A percentile compares a stretch with the other conserved stretches of the same genome.
Evolutionary conservation across 1,140 invertebrate genomes (phyloP).

Genomic region (Agrilus planipennis): DNA sequence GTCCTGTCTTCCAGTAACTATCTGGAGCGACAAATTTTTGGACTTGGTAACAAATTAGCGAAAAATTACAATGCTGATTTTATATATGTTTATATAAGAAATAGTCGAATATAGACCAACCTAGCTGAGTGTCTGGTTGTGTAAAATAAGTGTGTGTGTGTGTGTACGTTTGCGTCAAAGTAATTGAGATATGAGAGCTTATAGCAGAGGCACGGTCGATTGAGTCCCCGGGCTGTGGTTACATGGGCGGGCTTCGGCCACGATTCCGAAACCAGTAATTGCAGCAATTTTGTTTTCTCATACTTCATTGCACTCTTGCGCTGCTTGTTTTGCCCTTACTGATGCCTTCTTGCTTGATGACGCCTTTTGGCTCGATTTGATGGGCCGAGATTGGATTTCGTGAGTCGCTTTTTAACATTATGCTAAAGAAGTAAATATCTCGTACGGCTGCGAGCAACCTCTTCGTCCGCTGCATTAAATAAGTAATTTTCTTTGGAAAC

Average conservation of each 20-base stretch:
- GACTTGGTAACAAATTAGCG: too few relatives aligned
- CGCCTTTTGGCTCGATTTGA: slow-evolving; percentile 16
- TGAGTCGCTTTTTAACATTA: slow-evolving; percentile 11
- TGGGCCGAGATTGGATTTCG: slow-evolving; percentile 11
- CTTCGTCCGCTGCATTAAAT: too few relatives aligned
- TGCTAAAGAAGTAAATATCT: too few relatives aligned
- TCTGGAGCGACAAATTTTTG: too few relatives aligned
- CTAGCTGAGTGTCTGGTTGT: too few relatives aligned
- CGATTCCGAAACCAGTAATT: slow-evolving; percentile 29
- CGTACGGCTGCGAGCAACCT: neutral
- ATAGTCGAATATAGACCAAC: too few relatives aligned
- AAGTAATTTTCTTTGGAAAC: too few relatives aligned
- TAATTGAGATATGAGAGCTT: slow-evolving; percentile 29
- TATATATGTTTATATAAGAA: too few relatives aligned
- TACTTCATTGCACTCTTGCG: slow-evolving; percentile 23
- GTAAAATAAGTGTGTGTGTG: neutral
- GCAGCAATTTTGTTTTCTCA: slow-evolving; percentile 30
- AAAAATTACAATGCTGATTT: too few relatives aligned
- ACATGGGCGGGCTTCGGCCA: slow-evolving; percentile 27
- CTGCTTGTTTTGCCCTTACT: slow-evolving; percentile 15
- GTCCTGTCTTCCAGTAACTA: too few relatives aligned
- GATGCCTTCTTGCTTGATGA: slow-evolving; percentile 12
- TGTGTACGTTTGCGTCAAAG: too few relatives aligned
- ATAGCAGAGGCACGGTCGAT: slow-evolving; percentile 12
- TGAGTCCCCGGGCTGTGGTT: slow-evolving; percentile 23